phyloP scores from a whole-genome alignment of 2,113 vertebrate genomes.

The Orcinus orca region DNA sequence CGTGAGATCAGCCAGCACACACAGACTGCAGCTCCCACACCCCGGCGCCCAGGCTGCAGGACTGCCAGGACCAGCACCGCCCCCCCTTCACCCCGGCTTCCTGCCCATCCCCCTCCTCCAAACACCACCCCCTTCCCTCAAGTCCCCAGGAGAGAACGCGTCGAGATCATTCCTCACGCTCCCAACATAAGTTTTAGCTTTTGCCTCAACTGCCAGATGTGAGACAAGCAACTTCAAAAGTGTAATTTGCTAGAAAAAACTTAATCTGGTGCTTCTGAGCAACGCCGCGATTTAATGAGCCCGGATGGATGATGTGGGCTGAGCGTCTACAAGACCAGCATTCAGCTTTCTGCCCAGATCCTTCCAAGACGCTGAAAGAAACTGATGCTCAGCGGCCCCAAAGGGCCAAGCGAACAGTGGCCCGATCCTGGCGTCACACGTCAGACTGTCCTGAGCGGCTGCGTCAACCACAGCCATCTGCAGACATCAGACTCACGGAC shows the following conservation, averaged over 20 bases:
- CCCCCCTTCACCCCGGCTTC: not conserved
- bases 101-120: not conserved
- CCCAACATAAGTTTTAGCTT: constrained; percentile 36
- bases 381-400: constrained; percentile 75
- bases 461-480: not conserved
- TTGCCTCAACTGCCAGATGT: constrained; percentile 75
- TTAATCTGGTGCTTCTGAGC: constrained; percentile 79
- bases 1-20: not conserved
- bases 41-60: not conserved
- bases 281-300: constrained; percentile 81
- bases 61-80: not conserved
- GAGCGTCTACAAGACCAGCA: constrained; percentile 75
- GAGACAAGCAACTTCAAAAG: constrained; percentile 79
- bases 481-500: not conserved
- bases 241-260: constrained; percentile 73
- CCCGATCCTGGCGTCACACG: not conserved
- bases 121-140: not conserved
- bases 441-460: not conserved
- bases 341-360: constrained; percentile 76
- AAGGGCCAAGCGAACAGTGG: constrained; percentile 12
- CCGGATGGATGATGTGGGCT: constrained; percentile 79
- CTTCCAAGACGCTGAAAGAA: constrained; percentile 76
- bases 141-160: not conserved
- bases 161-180: not conserved
- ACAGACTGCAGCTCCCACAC: accelerated